A percentile compares a stretch with the other conserved stretches of the same genome.
Conservation (phyloP, 2,797 vertebrate genomes). For the Muscicapa striata region DNA sequence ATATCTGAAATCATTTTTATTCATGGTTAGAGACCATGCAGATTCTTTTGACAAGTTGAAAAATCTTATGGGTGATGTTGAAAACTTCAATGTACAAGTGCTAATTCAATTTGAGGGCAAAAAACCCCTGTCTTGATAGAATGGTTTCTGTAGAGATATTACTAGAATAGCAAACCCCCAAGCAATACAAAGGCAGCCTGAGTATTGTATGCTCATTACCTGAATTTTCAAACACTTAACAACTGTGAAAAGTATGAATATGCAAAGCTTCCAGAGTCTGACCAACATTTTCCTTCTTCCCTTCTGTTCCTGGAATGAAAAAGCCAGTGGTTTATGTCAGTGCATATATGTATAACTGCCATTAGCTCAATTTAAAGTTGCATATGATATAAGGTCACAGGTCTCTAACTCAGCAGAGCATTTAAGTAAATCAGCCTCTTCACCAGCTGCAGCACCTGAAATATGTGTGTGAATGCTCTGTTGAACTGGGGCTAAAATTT, state of each 20-base stretch:
- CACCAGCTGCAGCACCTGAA: slow-evolving; percentile 4
- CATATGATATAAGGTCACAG: not conserved
- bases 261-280: slow-evolving; percentile 65
- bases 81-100: slow-evolving; percentile 73
- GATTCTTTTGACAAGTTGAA: slow-evolving; percentile 76
- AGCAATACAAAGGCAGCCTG: slow-evolving; percentile 70
- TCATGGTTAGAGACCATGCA: slow-evolving; percentile 74
- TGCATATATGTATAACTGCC: not conserved
- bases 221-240: slow-evolving; percentile 70
- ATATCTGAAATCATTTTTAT: slow-evolving; percentile 79
- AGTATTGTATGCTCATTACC: slow-evolving; percentile 69
- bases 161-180: slow-evolving; percentile 69
- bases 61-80: slow-evolving; percentile 79
- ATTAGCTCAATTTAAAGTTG: not conserved
- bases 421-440: slow-evolving; percentile 11
- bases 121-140: slow-evolving; percentile 43
- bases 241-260: slow-evolving; percentile 72
- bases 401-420: not conserved
- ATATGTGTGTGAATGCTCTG: not conserved
- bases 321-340: not conserved
- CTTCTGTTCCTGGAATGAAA: slow-evolving; percentile 12
- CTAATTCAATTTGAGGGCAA: slow-evolving; percentile 64
- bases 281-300: not conserved
- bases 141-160: slow-evolving; percentile 60
- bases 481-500: not conserved